Conservation (phyloP, 1,140 invertebrate genomes). For the Dolichoris vasculosae region DNA sequence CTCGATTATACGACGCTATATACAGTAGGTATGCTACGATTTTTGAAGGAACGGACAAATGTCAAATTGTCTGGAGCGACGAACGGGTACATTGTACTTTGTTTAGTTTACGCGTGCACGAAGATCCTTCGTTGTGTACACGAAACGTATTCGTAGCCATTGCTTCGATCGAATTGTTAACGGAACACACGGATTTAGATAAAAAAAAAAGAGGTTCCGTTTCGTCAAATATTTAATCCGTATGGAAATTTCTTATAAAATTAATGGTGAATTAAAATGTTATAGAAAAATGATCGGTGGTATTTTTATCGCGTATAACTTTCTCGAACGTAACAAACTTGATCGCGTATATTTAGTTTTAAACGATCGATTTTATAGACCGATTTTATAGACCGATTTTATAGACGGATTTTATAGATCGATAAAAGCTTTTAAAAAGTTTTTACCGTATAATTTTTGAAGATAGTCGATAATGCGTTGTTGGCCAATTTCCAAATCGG, state of each 20-base stretch:
- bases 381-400: not conserved
- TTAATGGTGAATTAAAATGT: no score
- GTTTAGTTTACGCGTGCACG: not conserved
- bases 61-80: no score
- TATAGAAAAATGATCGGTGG: no score
- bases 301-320: no score
- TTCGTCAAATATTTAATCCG: not conserved
- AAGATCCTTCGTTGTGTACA: not conserved
- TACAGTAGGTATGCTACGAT: not conserved
- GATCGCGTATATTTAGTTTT: no score
- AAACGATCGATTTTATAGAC: no score
- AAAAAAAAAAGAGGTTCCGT: not conserved
- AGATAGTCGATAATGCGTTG: conserved; percentile 25
- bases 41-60: not conserved
- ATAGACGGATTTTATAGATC: not conserved
- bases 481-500: conserved; percentile 18
- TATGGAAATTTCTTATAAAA: no score
- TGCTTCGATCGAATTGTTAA: no score
- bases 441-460: conserved; percentile 5
- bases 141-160: not conserved
- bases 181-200: not conserved
- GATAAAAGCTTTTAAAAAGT: not conserved
- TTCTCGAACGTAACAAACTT: no score
- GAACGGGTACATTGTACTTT: not conserved
- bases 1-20: not conserved